Base-by-base conservation (phyloP, 2,888 invertebrate genomes). In the Gisinianus flammeolus region DNA sequence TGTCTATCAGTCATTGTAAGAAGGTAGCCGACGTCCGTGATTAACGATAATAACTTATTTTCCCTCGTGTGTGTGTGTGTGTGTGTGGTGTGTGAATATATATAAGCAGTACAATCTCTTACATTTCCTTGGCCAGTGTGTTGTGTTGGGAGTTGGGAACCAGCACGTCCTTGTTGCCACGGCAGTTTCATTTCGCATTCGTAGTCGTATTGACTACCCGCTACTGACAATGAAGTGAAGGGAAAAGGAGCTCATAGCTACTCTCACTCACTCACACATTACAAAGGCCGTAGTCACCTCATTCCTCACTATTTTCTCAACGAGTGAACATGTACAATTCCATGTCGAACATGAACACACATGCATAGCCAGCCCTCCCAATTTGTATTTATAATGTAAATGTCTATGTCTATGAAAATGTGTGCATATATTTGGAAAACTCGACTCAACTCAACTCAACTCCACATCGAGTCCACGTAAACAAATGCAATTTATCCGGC, bases 21-120 rank as follows among this genome's bases (percentile, higher is more conserved):
- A 69, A 69, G 44, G 33, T 69, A 69, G 44, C 24, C 26, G 24
- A 35, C 28, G 70, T 58, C 72, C 73, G 73, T 73, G 73, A 73
- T 73, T 62, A 62, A 73, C 62, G 73, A 73, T 73, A 73, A 73
- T 62, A 73, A 73, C 62, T 73, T 62, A 73, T 35, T 73, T 70
- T 62, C 31, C 33, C 54, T 69, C 70, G n/a, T 70, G 28, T 56
- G 30, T 33, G 10, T 24, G 24, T 64, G 22, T 12, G 22, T 56
- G 56, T 56, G 22, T 56, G 52, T 44, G 16, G 52, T 10, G 52
- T 56, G 22, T 56, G 56, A n/a, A 56, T 16, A 16, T 56, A 56
- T 22, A 44, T 8, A 16, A 44, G 52, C 52, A n/a, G n/a, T n/a
- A n/a, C n/a, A n/a, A n/a, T n/a, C n/a, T n/a, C n/a, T n/a, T n/a